These are phyloP conservation scores for Nothobranchius kuhntae DNA, from an alignment of 2,113 vertebrate species.

Conservation along the genomic window DNA sequence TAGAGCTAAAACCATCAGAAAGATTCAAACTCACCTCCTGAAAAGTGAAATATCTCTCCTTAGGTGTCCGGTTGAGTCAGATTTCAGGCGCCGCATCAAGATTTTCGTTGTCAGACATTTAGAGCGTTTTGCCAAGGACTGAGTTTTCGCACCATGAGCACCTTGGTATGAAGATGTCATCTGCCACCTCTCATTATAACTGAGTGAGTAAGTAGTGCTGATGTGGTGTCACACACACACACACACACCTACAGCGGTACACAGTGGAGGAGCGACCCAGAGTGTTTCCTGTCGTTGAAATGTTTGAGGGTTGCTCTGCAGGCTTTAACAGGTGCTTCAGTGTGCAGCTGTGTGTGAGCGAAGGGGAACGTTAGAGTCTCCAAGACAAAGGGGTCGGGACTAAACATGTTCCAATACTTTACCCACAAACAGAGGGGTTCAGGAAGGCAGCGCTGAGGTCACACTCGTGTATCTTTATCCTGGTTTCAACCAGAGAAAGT, in stretches of 20 bases:
- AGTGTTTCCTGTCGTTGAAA: constrained; percentile 81
- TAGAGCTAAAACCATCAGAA: not conserved
- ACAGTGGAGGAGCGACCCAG: constrained; percentile 50
- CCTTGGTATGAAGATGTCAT: constrained; percentile 55
- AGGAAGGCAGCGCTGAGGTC: not conserved
- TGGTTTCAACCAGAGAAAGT: constrained; percentile 3
- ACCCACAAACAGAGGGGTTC: constrained; percentile 3
- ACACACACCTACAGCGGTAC: constrained; percentile 23
- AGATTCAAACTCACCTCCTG: constrained; percentile 52
- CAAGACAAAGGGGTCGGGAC: constrained; percentile 66
- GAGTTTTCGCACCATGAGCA: constrained; percentile 11
- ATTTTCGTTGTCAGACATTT: not conserved
- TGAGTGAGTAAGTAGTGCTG: constrained; percentile 4
- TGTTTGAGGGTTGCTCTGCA: constrained; percentile 66
- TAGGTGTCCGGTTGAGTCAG: constrained; percentile 41
- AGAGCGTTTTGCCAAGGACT: not conserved
- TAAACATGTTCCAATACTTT: constrained; percentile 60
- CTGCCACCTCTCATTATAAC: constrained; percentile 45
- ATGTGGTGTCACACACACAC: constrained; percentile 12
- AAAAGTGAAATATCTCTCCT: constrained; percentile 36
- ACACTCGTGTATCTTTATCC: constrained; percentile 9
- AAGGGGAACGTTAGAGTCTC: constrained; percentile 53
- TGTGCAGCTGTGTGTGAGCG: constrained; percentile 67
- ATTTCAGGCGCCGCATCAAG: constrained; percentile 36
- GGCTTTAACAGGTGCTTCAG: constrained; percentile 70